Conservation (phyloP, 2,113 vertebrate species). For the Rattus rattus region DNA sequence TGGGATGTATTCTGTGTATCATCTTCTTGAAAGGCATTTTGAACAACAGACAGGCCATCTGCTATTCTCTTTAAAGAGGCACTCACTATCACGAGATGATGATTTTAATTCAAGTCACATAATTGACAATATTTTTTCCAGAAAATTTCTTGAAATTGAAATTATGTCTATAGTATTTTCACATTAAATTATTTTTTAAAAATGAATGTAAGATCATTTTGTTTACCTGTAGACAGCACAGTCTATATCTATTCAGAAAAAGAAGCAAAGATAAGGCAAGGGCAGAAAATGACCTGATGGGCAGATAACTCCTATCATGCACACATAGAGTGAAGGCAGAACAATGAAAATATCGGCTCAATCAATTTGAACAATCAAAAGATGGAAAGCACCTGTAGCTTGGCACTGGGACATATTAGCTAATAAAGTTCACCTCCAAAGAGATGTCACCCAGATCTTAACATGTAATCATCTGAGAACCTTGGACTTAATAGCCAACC, state of each 20-base stretch:
- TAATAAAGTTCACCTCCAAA: constrained; percentile 26
- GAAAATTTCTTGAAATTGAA: constrained; percentile 5
- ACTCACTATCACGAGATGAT: not conserved
- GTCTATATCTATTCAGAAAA: not conserved
- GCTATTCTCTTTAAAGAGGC: constrained; percentile 11
- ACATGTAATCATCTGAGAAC: not conserved
- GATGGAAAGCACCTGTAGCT: not conserved
- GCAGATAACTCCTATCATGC: not conserved
- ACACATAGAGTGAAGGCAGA: not conserved
- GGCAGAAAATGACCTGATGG: not conserved
- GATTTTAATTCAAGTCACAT: not conserved
- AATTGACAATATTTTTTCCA: constrained; percentile 5
- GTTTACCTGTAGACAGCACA: constrained; percentile 3
- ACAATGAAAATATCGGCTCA: not conserved
- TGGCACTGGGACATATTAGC: not conserved
- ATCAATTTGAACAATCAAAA: constrained; percentile 22
- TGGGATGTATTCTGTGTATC: not conserved
- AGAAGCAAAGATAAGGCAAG: not conserved
- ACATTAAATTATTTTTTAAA: not conserved
- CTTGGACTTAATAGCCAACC: not conserved
- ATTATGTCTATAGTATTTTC: not conserved
- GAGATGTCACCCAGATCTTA: not conserved
- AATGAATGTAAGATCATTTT: constrained; percentile 29
- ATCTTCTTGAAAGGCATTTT: constrained; percentile 17
- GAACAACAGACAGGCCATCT: constrained; percentile 3